phyloP scores from a whole-genome alignment of 2,113 vertebrate species.

The Melospiza melodia region DNA sequence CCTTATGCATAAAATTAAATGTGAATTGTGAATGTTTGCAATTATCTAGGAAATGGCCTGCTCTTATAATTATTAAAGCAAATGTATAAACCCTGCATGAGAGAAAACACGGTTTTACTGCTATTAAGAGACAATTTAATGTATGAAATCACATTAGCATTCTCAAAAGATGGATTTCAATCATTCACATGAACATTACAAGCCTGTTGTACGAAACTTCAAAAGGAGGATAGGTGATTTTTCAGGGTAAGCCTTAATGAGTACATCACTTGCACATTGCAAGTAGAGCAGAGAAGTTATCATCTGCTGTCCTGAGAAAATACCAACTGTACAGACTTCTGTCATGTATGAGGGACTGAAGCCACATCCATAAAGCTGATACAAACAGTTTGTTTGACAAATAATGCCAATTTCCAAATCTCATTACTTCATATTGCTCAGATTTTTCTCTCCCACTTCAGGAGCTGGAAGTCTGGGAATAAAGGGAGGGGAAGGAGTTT shows the following conservation, averaged over 20 bases:
- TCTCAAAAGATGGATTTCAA: conserved; percentile 20
- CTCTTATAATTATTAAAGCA: conserved; percentile 58
- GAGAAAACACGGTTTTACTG: conserved; percentile 45
- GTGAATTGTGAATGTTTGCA: conserved; percentile 48
- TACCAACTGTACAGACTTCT: background rate
- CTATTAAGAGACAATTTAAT: conserved; percentile 51
- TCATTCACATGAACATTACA: conserved; percentile 13
- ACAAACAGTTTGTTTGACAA: background rate
- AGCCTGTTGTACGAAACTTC: background rate
- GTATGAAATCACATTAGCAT: conserved; percentile 36
- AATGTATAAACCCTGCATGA: conserved; percentile 19
- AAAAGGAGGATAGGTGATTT: background rate
- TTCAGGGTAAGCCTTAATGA: background rate
- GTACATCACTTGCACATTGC: background rate
- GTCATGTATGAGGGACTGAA: background rate
- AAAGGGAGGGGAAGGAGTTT: background rate
- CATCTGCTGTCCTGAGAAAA: background rate
- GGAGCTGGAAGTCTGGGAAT: background rate
- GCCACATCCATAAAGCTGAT: background rate
- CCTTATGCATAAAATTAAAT: conserved; percentile 43
- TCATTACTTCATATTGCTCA: background rate
- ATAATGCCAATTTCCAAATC: background rate
- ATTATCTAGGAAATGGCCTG: conserved; percentile 51
- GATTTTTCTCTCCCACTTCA: too few relatives aligned
- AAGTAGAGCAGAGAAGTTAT: background rate